Percentiles rank a stretch among this genome's conserved stretches.
These are phyloP conservation scores for Plumapathes pennacea DNA, from an alignment of 92 coral and sea anemone genomes.

Conservation along the genomic window DNA sequence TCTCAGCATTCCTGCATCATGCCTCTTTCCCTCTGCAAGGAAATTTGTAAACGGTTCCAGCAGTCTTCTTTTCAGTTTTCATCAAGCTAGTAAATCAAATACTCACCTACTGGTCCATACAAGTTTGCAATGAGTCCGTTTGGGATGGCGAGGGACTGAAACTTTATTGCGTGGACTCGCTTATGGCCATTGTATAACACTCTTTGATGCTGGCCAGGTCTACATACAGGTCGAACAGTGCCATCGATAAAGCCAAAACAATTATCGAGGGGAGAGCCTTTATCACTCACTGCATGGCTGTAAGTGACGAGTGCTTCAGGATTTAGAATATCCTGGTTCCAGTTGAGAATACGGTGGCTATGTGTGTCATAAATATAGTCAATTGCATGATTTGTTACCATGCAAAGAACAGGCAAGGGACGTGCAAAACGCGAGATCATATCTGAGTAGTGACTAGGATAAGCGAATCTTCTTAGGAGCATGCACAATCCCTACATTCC, in stretches of 20 bases:
- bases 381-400: constrained; percentile 27
- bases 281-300: constrained; percentile 35
- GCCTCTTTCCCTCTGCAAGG: constrained; percentile 23
- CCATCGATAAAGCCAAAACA: constrained; percentile 32
- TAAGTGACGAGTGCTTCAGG: no score
- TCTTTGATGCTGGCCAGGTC: no score
- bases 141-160: no score
- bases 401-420: constrained; percentile 49
- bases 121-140: no score
- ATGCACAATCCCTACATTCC: constrained; percentile 46
- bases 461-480: constrained; percentile 27
- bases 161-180: no score
- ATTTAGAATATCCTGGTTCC: constrained; percentile 33
- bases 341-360: constrained; percentile 11
- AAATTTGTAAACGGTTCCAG: constrained; percentile 1
- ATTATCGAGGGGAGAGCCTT: constrained; percentile 33
- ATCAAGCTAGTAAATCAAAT: no score
- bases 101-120: no score
- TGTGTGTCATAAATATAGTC: constrained; percentile 38
- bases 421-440: constrained; percentile 48
- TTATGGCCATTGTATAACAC: no score
- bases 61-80: no score
- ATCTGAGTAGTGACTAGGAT: constrained; percentile 47
- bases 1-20: constrained; percentile 16
- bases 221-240: no score